Evolutionary conservation across 2,113 vertebrate species (phyloP).

Genomic region (Ailuropoda melanoleuca): DNA sequence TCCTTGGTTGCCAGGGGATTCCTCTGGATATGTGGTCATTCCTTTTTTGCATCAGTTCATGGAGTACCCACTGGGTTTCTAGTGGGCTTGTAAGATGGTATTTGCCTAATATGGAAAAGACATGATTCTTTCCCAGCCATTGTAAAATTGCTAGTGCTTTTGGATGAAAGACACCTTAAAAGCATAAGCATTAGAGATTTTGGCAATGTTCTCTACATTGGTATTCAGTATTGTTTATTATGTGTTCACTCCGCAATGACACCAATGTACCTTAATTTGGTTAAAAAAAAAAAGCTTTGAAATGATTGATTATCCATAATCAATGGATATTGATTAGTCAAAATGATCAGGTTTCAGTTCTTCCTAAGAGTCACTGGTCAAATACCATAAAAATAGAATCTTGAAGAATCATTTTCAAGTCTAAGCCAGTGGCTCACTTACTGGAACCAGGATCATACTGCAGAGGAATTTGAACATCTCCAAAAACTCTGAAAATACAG

Average conservation of each 20-base stretch:
- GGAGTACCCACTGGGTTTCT: conserved; percentile 19
- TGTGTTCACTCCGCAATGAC: conserved; percentile 25
- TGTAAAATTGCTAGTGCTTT: conserved; percentile 44
- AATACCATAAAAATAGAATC: conserved; percentile 24
- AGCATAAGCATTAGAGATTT: conserved; percentile 28
- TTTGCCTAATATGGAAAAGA: conserved; percentile 43
- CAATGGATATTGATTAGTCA: not conserved
- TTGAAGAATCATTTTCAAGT: conserved; percentile 45
- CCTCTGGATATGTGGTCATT: conserved; percentile 31
- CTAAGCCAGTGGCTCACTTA: not conserved
- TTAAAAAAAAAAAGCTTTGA: conserved; percentile 20
- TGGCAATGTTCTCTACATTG: not conserved
- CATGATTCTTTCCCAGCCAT: not conserved
- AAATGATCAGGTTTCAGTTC: not conserved
- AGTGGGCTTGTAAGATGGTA: conserved; percentile 30
- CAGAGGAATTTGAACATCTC: conserved; percentile 49
- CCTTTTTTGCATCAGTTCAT: conserved; percentile 28
- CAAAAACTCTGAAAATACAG: conserved; percentile 31
- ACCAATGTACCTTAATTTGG: conserved; percentile 1
- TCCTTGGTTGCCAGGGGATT: conserved; percentile 36
- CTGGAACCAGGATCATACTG: not conserved
- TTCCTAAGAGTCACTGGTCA: conserved; percentile 4
- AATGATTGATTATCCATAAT: not conserved
- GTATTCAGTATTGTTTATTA: not conserved
- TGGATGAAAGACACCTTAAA: conserved; percentile 16